A percentile compares a stretch with the other conserved stretches of the same genome.
These are phyloP conservation scores for Saccopteryx bilineata DNA, from an alignment of 2,113 vertebrate species.

Conservation along the genomic window DNA sequence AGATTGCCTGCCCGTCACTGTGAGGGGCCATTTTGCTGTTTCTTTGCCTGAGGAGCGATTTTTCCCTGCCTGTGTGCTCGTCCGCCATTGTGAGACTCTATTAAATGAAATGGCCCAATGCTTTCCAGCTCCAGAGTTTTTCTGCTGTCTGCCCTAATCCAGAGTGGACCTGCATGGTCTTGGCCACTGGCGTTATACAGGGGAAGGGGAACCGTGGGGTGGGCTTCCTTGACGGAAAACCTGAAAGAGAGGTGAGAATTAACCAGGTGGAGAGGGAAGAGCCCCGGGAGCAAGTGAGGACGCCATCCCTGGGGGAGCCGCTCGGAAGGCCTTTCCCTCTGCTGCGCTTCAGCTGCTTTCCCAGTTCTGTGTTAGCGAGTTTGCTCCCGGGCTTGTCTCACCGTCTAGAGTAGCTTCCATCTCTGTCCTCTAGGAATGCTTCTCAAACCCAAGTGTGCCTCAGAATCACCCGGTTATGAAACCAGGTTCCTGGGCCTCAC, in stretches of 20 bases:
- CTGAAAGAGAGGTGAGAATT: background rate
- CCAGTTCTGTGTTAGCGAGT: background rate
- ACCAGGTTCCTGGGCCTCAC: background rate
- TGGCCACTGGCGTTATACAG: too few species aligned
- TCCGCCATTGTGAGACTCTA: too few species aligned
- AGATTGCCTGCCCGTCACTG: too few species aligned
- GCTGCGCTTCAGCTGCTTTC: background rate
- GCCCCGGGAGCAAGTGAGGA: background rate
- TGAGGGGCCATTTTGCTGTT: too few species aligned
- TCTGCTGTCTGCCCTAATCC: too few species aligned
- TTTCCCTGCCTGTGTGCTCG: too few species aligned
- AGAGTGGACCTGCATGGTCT: too few species aligned
- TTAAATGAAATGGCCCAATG: too few species aligned
- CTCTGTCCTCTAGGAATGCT: background rate
- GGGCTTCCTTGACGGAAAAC: background rate
- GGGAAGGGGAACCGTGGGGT: background rate
- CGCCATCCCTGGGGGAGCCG: too few species aligned
- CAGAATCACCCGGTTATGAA: background rate
- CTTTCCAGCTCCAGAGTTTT: too few species aligned
- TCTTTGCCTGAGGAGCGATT: too few species aligned
- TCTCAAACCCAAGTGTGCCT: background rate
- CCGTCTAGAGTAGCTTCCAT: background rate
- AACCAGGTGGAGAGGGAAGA: background rate
- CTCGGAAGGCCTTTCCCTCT: background rate
- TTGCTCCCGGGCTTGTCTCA: background rate